A percentile compares a stretch with the other conserved stretches of the same genome.
phyloP scores from a whole-genome alignment of 2,888 invertebrate genomes.

The Caenorhabditis auriculariae region DNA sequence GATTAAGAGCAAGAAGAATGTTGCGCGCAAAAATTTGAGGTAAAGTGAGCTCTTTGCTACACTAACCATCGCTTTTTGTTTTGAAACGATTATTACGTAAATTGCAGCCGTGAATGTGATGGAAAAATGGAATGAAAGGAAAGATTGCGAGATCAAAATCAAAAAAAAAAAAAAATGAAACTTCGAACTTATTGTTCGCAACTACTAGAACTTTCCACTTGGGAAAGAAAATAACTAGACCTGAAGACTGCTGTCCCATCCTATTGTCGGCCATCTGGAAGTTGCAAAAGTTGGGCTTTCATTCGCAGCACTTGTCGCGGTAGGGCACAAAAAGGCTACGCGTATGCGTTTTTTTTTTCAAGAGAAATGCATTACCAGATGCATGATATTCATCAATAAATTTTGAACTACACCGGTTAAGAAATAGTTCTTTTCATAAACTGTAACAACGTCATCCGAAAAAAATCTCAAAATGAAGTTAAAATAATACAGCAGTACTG shows the following conservation, averaged over 20 bases:
- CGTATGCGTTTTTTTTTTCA: background rate
- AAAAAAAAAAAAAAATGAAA: background rate
- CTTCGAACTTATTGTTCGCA: no score
- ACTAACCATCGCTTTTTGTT: no score
- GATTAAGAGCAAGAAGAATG: no score
- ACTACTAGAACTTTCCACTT: no score
- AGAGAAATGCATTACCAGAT: background rate
- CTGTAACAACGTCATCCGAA: no score
- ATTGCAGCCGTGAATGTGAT: background rate
- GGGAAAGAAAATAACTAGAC: conserved; percentile 42
- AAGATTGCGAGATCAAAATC: background rate
- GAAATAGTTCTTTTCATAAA: no score
- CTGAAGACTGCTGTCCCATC: conserved; percentile 32
- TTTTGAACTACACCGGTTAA: background rate
- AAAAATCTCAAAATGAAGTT: no score
- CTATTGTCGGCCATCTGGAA: conserved; percentile 44
- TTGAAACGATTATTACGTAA: background rate
- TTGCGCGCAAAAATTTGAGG: no score
- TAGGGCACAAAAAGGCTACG: background rate
- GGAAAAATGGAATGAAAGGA: no score
- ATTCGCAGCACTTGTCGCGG: conserved; percentile 9
- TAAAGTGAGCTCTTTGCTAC: no score
- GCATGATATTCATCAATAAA: background rate
- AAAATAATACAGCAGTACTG: no score
- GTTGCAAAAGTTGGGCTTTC: conserved; percentile 16